Evolutionary conservation across 2,888 invertebrate genomes (phyloP), one percentile per base, ranked within the genome.

Genomic region (Noctua pronuba): DNA sequence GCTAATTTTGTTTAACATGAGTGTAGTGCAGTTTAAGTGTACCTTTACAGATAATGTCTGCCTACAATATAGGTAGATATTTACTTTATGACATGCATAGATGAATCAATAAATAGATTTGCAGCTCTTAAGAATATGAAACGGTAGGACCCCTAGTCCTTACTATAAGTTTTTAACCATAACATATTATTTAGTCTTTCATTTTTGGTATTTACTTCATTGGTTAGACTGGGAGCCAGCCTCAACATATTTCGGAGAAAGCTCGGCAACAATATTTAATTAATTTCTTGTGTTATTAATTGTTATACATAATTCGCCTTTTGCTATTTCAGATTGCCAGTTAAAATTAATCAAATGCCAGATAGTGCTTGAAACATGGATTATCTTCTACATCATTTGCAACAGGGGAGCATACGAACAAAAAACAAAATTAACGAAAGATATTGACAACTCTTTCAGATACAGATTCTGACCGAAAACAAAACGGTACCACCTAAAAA

Each of bases 1-100:
- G 35, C 31, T 35, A 7, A 58, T 46, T 78, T 58, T 78, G 65
- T 66, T 58, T 60, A 31, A n/a, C 60, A 28, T 31, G 28, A 21
- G 24, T 46, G 2, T 13, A 38, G 21, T 44, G n/a, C n/a, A n/a
- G n/a, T n/a, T n/a, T n/a, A n/a, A n/a, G n/a, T n/a, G n/a, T 2
- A n/a, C 35, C 0, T 8, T 35, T 46, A 46, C 13, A 21, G 69
- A 35, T 69, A 65, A 62, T 21, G 7, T 21, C 10, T 31, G 21
- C 5, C 21, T 44, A 28, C 13, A 44, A 44, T 21, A 13, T 21
- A 28, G 1, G 7, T 58, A 28, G 13, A 7, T n/a, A 66, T 44
- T 0, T 44, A 44, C 7, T 44, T 44, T 46, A 31, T 13, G 24
- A 31, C 13, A n/a, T 10, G 4, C 11, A 49, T 1, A 13, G 55